Evolutionary conservation across 2,113 vertebrate species (phyloP), one percentile per base, ranked within the genome.

Genomic region (Anseranas semipalmata): DNA sequence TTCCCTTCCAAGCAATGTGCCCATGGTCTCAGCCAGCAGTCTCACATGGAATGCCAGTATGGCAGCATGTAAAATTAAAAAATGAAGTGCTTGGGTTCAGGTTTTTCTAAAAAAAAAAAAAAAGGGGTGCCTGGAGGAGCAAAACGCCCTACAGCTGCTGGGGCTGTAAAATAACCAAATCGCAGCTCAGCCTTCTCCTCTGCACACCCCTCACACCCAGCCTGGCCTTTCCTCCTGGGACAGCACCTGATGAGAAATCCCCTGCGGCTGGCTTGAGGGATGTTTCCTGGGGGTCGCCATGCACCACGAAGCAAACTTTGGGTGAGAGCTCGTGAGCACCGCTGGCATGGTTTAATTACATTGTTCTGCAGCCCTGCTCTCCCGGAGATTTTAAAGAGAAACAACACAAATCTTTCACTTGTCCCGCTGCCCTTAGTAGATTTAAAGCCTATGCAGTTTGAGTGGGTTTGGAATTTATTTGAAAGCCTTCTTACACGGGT

Each of bases 381-480:
- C 91, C 81, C 68, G 14, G 85, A 62, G 83, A 60, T 71, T 93
- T 89, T 93, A 83, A 95, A 87, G 74, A 87, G 86, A 73, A 90
- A 16, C 67, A 70, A 67, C 77, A 70, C 77, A 87, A 90, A 93
- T 65, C 81, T 94, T 81, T n/a, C 93, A 33, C 0, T 0, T 59
- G 87, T 95, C 90, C 88, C 77, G 24, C 70, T 55, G 62, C 76
- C 82, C 79, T 89, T 48, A 67, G 87, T 32, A 97, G 93, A 97
- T 96, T 93, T 93, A 96, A 87, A 77, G 48, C 65, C 91, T 60
- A 35, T 67, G 71, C 90, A 95, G 74, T 95, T 95, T 92, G 93
- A 96, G 92, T 50, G 89, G 53, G 75, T 78, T 91, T 67, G n/a
- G 94, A 85, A 96, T 97, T 95, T 97, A 96, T 96, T 88, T 93